Evolutionary conservation across 2,113 vertebrate species (phyloP).

Genomic region (Sminthopsis crassicaudata): DNA sequence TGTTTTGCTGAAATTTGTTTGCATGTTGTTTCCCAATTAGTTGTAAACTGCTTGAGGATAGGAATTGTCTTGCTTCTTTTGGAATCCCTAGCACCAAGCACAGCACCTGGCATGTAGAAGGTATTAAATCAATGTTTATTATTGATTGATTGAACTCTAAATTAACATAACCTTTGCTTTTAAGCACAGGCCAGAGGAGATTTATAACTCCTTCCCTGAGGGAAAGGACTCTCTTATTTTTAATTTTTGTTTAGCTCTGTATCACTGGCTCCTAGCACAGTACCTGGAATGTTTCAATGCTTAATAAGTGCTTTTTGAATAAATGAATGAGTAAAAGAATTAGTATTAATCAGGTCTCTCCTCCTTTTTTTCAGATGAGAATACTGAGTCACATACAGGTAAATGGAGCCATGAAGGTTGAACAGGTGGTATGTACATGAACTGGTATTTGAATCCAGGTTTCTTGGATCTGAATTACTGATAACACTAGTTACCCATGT

Average conservation of each 20-base stretch:
- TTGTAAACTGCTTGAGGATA: not conserved
- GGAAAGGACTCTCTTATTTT: not conserved
- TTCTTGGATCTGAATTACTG: not conserved
- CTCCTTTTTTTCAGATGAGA: not conserved
- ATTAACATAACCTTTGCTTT: not conserved
- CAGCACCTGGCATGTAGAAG: not conserved
- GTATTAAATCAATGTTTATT: not conserved
- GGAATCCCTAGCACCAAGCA: not conserved
- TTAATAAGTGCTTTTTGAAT: not conserved
- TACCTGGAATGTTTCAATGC: not conserved
- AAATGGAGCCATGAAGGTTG: not conserved
- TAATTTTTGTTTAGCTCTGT: not conserved
- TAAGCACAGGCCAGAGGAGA: not conserved
- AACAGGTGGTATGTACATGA: not conserved
- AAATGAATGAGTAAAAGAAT: not conserved
- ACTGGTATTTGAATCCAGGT: not conserved
- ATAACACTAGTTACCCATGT: not conserved
- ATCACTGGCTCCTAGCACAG: not conserved
- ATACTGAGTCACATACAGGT: not conserved
- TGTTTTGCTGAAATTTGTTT: not conserved
- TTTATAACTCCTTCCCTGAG: not conserved
- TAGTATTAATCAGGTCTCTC: not conserved
- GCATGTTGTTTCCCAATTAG: not conserved
- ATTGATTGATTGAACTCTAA: not conserved
- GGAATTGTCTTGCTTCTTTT: not conserved